Conservation (phyloP, 2,113 vertebrate species). For the Nanorana parkeri region DNA sequence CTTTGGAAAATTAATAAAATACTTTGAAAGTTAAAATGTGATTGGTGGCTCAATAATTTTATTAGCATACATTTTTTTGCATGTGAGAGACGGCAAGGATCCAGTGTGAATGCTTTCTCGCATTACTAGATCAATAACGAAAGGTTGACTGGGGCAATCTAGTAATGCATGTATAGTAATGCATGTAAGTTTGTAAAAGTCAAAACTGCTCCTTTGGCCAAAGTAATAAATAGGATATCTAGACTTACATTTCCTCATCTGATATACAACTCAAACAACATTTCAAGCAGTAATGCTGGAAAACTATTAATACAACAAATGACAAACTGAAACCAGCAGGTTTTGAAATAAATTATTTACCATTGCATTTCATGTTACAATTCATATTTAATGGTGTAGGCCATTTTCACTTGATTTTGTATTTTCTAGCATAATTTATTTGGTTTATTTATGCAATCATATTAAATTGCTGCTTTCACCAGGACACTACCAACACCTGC, state of each 20-base stretch:
- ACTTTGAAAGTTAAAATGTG: too few relatives aligned
- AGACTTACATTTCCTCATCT: background rate
- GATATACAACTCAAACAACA: background rate
- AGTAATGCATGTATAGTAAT: too few relatives aligned
- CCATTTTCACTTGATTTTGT: slow-evolving; percentile 21
- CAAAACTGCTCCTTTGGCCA: too few relatives aligned
- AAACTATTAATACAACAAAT: background rate
- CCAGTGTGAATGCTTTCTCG: too few relatives aligned
- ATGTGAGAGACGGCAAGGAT: too few relatives aligned
- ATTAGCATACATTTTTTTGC: too few relatives aligned
- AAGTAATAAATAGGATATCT: too few relatives aligned
- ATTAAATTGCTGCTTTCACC: background rate
- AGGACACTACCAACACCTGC: slow-evolving; percentile 26
- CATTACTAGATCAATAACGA: too few relatives aligned
- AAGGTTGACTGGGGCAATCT: too few relatives aligned
- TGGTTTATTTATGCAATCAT: slow-evolving; percentile 33
- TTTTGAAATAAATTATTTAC: slow-evolving; percentile 33
- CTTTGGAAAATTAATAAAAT: too few relatives aligned
- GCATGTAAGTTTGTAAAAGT: too few relatives aligned
- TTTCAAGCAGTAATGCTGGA: background rate
- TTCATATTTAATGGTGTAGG: slow-evolving; percentile 47
- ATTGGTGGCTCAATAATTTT: too few relatives aligned
- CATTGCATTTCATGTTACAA: slow-evolving; percentile 17
- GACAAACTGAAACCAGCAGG: background rate
- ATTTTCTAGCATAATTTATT: slow-evolving; percentile 36